phyloP scores from a whole-genome alignment of 2,113 vertebrate species.

The Tenebrosternarchus preto region DNA sequence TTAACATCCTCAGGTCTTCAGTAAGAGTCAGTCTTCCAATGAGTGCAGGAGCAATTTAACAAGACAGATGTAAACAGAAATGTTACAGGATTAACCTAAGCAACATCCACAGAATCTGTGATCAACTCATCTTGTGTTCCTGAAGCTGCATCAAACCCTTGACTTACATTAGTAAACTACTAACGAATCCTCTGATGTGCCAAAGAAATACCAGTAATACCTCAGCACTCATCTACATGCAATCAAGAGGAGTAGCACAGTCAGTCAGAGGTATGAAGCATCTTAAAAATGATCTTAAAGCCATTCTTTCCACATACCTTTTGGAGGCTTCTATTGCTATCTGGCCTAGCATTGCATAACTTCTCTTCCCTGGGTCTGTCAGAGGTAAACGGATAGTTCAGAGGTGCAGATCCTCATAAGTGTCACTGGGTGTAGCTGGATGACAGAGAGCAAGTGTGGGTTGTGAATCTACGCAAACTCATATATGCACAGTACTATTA shows the following conservation, averaged over 20 bases:
- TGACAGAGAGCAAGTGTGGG: neutral
- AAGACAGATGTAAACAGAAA: neutral
- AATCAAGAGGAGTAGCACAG: neutral
- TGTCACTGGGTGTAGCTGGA: slow-evolving; percentile 8
- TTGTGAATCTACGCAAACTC: neutral
- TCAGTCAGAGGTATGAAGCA: neutral
- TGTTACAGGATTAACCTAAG: neutral
- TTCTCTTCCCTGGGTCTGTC: neutral
- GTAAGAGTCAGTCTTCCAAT: neutral
- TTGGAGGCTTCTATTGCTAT: neutral
- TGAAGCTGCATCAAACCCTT: neutral
- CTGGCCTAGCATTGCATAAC: neutral
- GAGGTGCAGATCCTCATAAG: neutral
- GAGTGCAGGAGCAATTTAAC: neutral
- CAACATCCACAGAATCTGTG: neutral
- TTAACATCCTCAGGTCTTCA: slow-evolving; percentile 28
- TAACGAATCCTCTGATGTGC: neutral
- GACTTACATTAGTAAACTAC: neutral
- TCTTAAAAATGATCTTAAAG: neutral
- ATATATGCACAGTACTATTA: slow-evolving; percentile 8
- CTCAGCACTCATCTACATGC: neutral
- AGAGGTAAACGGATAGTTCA: neutral
- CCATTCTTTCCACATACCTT: neutral
- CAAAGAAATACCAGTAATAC: neutral
- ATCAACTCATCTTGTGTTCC: neutral